phyloP scores from a whole-genome alignment of 2,113 vertebrate genomes.

The Heterocephalus glaber region DNA sequence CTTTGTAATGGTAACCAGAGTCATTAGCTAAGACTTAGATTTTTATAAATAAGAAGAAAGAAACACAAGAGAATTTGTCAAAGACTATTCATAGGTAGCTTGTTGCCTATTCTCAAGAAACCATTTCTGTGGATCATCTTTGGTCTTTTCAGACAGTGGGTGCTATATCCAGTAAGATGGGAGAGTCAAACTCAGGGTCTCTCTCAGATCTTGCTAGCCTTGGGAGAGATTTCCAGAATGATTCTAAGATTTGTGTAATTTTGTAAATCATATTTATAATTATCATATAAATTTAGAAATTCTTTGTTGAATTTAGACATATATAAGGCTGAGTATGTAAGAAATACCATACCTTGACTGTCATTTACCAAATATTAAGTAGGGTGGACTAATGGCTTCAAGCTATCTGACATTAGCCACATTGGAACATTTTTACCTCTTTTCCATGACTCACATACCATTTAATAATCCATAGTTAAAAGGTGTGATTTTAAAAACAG shows the following conservation, averaged over 20 bases:
- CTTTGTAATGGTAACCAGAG: slow-evolving; percentile 1
- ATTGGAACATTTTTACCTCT: neutral
- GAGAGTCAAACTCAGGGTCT: neutral
- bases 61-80: neutral
- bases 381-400: neutral
- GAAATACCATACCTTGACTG: neutral
- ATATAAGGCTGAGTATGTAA: neutral
- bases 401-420: neutral
- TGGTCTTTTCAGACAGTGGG: neutral
- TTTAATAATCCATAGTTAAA: slow-evolving; percentile 29
- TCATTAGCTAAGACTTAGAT: neutral
- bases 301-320: slow-evolving; percentile 34
- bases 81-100: neutral
- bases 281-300: neutral
- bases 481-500: slow-evolving; percentile 6
- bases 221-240: slow-evolving; percentile 8
- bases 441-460: neutral
- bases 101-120: slow-evolving; percentile 34
- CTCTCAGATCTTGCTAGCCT: neutral
- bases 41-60: neutral
- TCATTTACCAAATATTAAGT: neutral
- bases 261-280: slow-evolving; percentile 34
- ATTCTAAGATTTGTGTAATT: neutral
- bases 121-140: slow-evolving; percentile 2
- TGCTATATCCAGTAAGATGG: neutral